Percentiles rank a stretch among this genome's conserved stretches.
Evolutionary conservation across 2,113 vertebrate species (phyloP).

Genomic region (Aspiorhynchus laticeps): DNA sequence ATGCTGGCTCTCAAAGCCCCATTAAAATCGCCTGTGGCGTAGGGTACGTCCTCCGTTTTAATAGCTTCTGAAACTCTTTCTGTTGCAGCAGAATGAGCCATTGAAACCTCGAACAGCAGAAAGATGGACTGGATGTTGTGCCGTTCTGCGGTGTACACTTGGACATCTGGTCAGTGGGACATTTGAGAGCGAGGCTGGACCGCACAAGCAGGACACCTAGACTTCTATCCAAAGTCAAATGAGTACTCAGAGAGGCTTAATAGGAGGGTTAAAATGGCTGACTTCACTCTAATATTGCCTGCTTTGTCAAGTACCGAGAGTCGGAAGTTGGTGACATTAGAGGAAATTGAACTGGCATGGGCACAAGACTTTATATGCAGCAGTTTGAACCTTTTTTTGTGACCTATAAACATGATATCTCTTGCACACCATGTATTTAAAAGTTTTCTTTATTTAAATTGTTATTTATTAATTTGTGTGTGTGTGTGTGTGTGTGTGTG

Average conservation of each 20-base stretch:
- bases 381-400: neutral
- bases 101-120: constrained; percentile 38
- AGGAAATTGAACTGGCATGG: constrained; percentile 40
- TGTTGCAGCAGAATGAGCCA: constrained; percentile 46
- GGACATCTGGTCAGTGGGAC: constrained; percentile 55
- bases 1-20: constrained; percentile 47
- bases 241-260: constrained; percentile 41
- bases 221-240: constrained; percentile 49
- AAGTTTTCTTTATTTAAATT: neutral
- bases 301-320: constrained; percentile 22
- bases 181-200: constrained; percentile 50
- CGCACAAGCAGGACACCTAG: constrained; percentile 35
- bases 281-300: constrained; percentile 36
- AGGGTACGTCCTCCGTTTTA: constrained; percentile 41
- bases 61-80: constrained; percentile 42
- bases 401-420: neutral
- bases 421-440: neutral
- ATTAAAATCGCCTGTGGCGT: constrained; percentile 48
- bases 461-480: neutral
- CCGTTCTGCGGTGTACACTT: constrained; percentile 41
- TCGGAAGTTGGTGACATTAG: constrained; percentile 39
- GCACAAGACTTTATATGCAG: neutral
- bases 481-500: neutral
- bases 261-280: constrained; percentile 40
- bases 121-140: constrained; percentile 42